Percentiles rank a stretch among this genome's conserved stretches.
Evolutionary conservation across 2,113 vertebrate species (phyloP).

Genomic region (Microcebus griseorufus): DNA sequence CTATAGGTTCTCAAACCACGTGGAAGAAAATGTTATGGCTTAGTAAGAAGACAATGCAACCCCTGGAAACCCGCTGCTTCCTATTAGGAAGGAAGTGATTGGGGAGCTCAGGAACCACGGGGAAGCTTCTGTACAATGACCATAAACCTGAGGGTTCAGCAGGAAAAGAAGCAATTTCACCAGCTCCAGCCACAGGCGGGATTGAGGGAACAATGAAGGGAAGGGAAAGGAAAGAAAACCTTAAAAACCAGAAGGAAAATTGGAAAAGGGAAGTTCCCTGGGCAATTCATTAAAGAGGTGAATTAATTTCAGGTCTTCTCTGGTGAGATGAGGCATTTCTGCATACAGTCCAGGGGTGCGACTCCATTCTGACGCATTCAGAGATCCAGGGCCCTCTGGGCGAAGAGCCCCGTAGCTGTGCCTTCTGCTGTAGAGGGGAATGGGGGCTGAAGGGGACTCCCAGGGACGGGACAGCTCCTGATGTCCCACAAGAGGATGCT

Average conservation of each 20-base stretch:
- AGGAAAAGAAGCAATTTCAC: conserved; percentile 40
- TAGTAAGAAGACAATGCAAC: conserved; percentile 28
- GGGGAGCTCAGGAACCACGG: not conserved
- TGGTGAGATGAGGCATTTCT: not conserved
- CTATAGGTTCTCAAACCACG: conserved; percentile 37
- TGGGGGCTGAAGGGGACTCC: not conserved
- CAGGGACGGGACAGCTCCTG: not conserved
- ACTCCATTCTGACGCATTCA: not conserved
- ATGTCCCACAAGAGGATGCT: not conserved
- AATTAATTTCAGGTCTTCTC: conserved; percentile 50
- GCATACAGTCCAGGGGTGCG: not conserved
- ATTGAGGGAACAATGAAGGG: not conserved
- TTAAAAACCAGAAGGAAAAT: conserved; percentile 48
- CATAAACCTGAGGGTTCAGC: not conserved
- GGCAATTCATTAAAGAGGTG: conserved; percentile 42
- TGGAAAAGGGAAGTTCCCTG: not conserved
- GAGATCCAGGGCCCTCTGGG: not conserved
- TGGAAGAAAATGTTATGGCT: conserved; percentile 38
- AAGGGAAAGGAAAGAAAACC: conserved; percentile 35
- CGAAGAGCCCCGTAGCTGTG: not conserved
- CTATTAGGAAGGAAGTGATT: conserved; percentile 8
- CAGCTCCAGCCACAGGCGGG: not conserved
- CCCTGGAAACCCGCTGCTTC: conserved; percentile 51
- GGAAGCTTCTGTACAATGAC: not conserved
- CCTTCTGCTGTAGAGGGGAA: not conserved